A percentile compares a stretch with the other conserved stretches of the same genome.
phyloP scores from a whole-genome alignment of 1,140 invertebrate genomes.

The Heliothis virescens region DNA sequence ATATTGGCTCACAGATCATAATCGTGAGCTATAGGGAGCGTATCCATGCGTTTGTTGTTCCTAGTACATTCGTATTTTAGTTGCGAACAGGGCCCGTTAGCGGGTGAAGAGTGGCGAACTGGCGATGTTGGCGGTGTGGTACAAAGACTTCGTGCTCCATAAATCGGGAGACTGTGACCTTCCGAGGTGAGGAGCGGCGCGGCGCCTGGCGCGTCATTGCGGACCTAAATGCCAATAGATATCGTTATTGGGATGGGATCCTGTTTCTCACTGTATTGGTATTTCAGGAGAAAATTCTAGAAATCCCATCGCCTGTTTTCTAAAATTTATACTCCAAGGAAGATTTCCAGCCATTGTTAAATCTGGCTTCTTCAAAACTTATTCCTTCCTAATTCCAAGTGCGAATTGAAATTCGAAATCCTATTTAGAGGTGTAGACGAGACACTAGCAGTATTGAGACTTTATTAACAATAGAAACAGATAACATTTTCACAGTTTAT shows the following conservation, averaged over 20 bases:
- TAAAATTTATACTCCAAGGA: not conserved
- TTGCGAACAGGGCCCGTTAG: conserved; percentile 58
- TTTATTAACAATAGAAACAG: conserved; percentile 15
- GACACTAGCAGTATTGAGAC: not conserved
- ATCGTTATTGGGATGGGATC: conserved; percentile 15
- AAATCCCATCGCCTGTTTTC: too few relatives aligned
- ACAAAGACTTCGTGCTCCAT: conserved; percentile 77
- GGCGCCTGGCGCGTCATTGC: conserved; percentile 33
- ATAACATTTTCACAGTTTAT: conserved; percentile 17
- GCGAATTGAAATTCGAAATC: not conserved
- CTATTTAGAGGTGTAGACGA: not conserved
- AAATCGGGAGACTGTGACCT: conserved; percentile 62
- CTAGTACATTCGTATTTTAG: conserved; percentile 54
- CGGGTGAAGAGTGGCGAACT: conserved; percentile 58
- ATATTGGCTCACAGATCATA: conserved; percentile 44
- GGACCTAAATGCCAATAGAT: conserved; percentile 34
- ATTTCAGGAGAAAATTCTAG: not conserved
- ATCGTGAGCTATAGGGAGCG: conserved; percentile 46
- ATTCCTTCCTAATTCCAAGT: conserved; percentile 10
- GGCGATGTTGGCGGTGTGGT: conserved; percentile 53
- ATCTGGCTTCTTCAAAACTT: not conserved
- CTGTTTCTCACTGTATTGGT: not conserved
- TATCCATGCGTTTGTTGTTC: conserved; percentile 40
- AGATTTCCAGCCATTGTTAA: not conserved
- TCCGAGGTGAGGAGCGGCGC: conserved; percentile 45